Base-by-base conservation (phyloP, 2,797 vertebrate genomes). In the Valencia hispanica region DNA sequence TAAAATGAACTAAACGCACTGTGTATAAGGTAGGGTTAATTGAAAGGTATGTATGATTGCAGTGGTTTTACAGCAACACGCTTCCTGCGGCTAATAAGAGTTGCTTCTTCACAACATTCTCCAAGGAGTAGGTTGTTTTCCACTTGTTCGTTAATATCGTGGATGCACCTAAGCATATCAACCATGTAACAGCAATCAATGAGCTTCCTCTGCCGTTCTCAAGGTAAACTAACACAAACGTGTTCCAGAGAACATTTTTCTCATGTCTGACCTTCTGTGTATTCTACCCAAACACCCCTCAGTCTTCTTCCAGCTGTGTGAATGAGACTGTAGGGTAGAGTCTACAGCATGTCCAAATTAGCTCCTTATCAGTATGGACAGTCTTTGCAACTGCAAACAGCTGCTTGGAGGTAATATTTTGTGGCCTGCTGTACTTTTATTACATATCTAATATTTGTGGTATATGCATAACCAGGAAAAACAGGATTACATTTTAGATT, bases 201-300 rank as follows among this genome's bases (percentile, higher is more conserved):
- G 17, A 61, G 59, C 30, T 27, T 59, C 14, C 57, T 59, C 57
- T 59, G 57, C 17, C 32, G 14, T 34, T 34, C 59, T 61, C 59
- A 32, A 61, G 59, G 59, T 61, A 61, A 61, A 61, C 59, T 34
- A 61, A 61, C 22, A 57, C 55, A 25, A n/a, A 30, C 57, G 34
- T 20, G 59, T 61, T 61, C 59, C 30, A 61, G 6, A 9, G 32
- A 7, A 61, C 7, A 61, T 61, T 34, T 18, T 61, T 20, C 32
- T 61, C 27, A 59, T 10, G 30, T 18, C 30, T 59, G 57, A 15
- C 15, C 1, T 34, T 61, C 32, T 34, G 30, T 61, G 59, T 2
- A 20, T 34, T 61, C 32, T 10, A 61, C 30, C 59, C 59, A 20
- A 20, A 61, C 57, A 61, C 7, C 5, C 57, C 57, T 61, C 30